phyloP scores from a whole-genome alignment of 2,113 vertebrate genomes.

The Lampris incognitus region DNA sequence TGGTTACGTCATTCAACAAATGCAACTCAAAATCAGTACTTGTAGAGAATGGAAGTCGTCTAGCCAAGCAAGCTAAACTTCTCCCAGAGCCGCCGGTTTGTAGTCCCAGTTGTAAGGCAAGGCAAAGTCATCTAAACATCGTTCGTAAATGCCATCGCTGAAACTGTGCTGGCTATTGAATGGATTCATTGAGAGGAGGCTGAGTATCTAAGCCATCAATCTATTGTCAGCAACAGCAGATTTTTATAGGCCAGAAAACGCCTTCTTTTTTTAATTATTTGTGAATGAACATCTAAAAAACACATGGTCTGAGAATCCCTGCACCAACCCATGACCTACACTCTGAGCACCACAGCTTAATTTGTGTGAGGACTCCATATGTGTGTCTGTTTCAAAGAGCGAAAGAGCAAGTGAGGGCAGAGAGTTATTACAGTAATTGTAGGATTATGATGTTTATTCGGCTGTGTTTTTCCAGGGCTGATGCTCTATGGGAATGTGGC shows the following conservation, averaged over 20 bases:
- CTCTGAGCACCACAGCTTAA: conserved; percentile 29
- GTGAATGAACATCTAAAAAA: conserved; percentile 51
- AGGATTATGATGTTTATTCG: conserved; percentile 63
- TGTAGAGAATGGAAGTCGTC: not conserved
- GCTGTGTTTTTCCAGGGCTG: conserved; percentile 59
- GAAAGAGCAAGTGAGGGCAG: not conserved
- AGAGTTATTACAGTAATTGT: conserved; percentile 71
- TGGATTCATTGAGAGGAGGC: conserved; percentile 18
- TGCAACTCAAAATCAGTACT: not conserved
- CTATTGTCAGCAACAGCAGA: conserved; percentile 3
- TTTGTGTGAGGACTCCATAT: conserved; percentile 15
- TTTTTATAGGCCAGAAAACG: conserved; percentile 26
- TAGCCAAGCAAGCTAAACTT: too few relatives aligned
- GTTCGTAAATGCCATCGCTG: not conserved
- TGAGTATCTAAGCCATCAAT: conserved; percentile 7
- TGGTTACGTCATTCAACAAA: not conserved
- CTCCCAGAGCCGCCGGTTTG: too few relatives aligned
- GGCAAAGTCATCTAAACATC: not conserved
- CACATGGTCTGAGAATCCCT: conserved; percentile 15
- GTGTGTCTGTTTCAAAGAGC: not conserved
- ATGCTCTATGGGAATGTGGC: conserved; percentile 18
- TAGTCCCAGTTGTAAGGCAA: too few relatives aligned
- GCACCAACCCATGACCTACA: not conserved
- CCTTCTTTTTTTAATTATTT: conserved; percentile 24
- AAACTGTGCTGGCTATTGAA: conserved; percentile 1